Percentiles rank a stretch among this genome's conserved stretches.
Evolutionary conservation across 1,140 invertebrate species (phyloP).

Genomic region (Trichonephila inaurata): DNA sequence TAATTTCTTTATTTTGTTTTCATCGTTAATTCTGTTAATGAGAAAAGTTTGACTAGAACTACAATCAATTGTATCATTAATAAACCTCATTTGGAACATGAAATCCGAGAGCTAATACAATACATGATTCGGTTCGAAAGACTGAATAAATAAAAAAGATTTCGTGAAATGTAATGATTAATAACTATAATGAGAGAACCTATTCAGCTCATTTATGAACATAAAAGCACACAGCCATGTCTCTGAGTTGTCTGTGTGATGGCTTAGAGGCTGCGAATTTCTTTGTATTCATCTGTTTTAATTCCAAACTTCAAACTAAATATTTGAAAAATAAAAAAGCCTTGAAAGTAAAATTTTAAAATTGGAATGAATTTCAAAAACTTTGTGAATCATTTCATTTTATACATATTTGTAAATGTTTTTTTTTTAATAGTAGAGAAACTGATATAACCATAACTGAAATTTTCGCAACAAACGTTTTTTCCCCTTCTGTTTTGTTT

Average conservation of each 20-base stretch:
- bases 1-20: neutral
- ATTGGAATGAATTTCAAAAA: too few relatives aligned
- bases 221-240: too few relatives aligned
- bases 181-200: neutral
- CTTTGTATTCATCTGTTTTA: neutral
- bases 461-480: neutral
- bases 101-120: neutral
- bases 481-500: too few relatives aligned
- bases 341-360: too few relatives aligned
- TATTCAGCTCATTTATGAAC: neutral
- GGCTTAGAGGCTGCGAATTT: too few relatives aligned
- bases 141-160: neutral
- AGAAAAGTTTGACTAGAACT: constrained; percentile 50
- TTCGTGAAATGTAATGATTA: neutral
- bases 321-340: too few relatives aligned
- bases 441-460: neutral
- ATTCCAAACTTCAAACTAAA: neutral
- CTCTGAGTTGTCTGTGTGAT: too few relatives aligned
- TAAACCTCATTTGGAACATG: constrained; percentile 4
- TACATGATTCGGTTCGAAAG: neutral
- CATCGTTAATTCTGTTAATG: neutral
- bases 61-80: neutral
- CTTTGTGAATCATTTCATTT: too few relatives aligned
- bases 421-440: too few relatives aligned
- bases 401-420: neutral